Base-by-base conservation (phyloP, 2,888 invertebrate species). In the Ornithoptera alexandrae region DNA sequence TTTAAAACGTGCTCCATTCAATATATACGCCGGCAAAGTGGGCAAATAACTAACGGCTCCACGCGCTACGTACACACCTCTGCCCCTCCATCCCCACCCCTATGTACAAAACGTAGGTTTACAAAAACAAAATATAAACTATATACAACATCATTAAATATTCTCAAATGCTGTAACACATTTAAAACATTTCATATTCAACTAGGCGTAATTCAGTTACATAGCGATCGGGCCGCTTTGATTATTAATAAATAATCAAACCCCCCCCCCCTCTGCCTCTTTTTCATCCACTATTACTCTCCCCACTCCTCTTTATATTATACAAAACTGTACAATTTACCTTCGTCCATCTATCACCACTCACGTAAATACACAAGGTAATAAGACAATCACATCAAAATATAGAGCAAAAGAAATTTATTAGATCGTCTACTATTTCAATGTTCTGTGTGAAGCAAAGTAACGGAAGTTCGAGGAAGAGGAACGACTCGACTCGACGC, bases 141-240 rank as follows among this genome's bases (percentile, higher is more conserved):
- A 92, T 92, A 90, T 92, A 92, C 92, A 92, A 91, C 90, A 89
- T 92, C 86, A 86, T 92, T 91, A 92, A 89, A 92, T 89, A 92
- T 92, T 89, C 90, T 90, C 90, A 92, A 92, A 92, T 92, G 92
- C 88, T 89, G 88, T 91, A 92, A 92, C 92, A 92, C 92, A 92
- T 92, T 89, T 92, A 92, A 92, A 92, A 89, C 88, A 91, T 92
- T 91, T 92, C 77, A 91, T 89, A 87, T 88, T 92, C 85, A 92
- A 92, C 92, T 91, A 90, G 88, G 84, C 90, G 80, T 89, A 87
- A 87, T 85, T 88, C 85, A 86, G 84, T 86, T 83, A 85, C 81
- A 84, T 81, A 78, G 84, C 84, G 82, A 79, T 75, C 77, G 79
- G 72, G 77, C 82, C 84, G 81, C 81, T 74, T 78, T 81, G 81